Base-by-base conservation (phyloP, 2,888 invertebrate species). In the Chrysolina oricalcia region DNA sequence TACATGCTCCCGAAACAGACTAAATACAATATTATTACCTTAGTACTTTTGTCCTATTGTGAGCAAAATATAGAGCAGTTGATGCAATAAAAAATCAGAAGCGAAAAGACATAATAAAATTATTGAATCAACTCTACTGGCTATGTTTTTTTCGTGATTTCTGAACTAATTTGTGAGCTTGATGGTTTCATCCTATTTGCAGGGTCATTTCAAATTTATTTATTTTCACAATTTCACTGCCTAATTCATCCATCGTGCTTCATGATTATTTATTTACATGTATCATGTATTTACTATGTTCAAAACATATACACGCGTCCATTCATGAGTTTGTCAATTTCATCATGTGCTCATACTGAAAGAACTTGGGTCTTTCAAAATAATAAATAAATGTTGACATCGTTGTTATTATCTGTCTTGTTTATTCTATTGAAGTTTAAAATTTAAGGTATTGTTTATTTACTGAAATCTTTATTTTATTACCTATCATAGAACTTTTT, bases 391-490 rank as follows among this genome's bases (percentile, higher is more conserved):
- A 86, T 87, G 87, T 87, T 88, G 83, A 77, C 83, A 83, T 86
- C 85, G 87, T 88, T 88, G 88, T 88, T 88, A 88, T 87, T 85
- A 84, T 83, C 80, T 80, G 80, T 86, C 87, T 87, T 88, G 87
- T 88, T 88, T 88, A 87, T 88, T 87, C 86, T 87, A 88, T 88
- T 87, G 83, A 86, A 87, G 84, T 84, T 87, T 87, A 87, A 87
- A 76, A 68, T 86, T 82, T 86, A 86, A 84, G 85, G 86, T 86
- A 85, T 85, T 85, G 83, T 86, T 86, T 85, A 85, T 85, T 84
- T 83, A 85, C 83, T 85, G 59, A 83, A 84, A 85, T 84, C 81
- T 82, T 80, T 84, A 81, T 85, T 84, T 84, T 85, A 84, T 80
- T 78, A 72, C 76, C 66, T 81, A 83, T 77, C 81, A 84, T 83